Evolutionary conservation across 2,888 invertebrate genomes (phyloP).

Genomic region (Tinea trinotella): DNA sequence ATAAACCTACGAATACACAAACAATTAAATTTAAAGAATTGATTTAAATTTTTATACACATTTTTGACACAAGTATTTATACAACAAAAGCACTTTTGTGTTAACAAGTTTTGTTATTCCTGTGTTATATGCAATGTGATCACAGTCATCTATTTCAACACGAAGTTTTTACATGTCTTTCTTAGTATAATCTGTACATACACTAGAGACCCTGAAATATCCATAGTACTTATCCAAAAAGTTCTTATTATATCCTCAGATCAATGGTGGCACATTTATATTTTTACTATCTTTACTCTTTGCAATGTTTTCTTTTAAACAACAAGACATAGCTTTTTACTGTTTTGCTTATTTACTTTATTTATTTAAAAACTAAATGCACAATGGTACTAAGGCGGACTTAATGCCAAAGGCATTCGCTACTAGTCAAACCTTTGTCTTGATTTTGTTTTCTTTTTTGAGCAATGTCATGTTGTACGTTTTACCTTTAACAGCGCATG

Average conservation of each 20-base stretch:
- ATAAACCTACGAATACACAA: too few relatives aligned
- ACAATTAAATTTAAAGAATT: too few relatives aligned
- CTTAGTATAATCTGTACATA: constrained; percentile 5
- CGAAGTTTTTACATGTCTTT: constrained; percentile 5
- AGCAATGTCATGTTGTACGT: constrained; percentile 34
- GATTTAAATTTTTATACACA: too few relatives aligned
- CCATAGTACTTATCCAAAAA: not conserved
- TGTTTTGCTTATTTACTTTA: constrained; percentile 19
- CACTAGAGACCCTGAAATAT: constrained; percentile 6
- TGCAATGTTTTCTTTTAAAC: constrained; percentile 65
- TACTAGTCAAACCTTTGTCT: too few relatives aligned
- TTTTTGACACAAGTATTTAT: not conserved
- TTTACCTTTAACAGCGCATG: constrained; percentile 21
- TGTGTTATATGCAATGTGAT: not conserved
- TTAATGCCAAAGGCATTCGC: too few relatives aligned
- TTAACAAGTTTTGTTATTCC: not conserved
- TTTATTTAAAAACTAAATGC: too few relatives aligned
- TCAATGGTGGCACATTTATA: constrained; percentile 11
- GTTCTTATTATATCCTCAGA: not conserved
- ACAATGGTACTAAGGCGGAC: too few relatives aligned
- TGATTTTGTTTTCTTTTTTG: not conserved
- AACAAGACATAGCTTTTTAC: constrained; percentile 39
- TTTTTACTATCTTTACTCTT: constrained; percentile 41
- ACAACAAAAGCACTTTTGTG: not conserved
- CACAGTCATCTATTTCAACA: not conserved